These are phyloP conservation scores for Micoletzkya japonica DNA, from an alignment of 2,888 invertebrate genomes.

Conservation along the genomic window DNA sequence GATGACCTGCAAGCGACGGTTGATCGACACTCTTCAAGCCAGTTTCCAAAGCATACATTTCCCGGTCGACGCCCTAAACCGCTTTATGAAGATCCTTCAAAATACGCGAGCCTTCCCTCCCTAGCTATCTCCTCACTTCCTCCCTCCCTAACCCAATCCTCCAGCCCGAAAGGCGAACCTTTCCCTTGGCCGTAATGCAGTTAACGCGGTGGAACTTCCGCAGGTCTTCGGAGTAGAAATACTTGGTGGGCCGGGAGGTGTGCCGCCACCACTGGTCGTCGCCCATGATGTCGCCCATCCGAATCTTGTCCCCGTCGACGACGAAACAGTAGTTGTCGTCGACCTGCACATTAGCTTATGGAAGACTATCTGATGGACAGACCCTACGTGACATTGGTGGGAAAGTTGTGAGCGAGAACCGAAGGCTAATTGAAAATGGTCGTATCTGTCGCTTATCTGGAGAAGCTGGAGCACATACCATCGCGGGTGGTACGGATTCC, in stretches of 20 bases:
- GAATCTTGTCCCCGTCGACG: slow-evolving; percentile 57
- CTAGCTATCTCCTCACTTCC: too few species aligned
- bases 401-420: too few species aligned
- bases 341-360: slow-evolving; percentile 15
- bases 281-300: slow-evolving; percentile 61
- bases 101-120: too few species aligned
- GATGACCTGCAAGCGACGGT: slow-evolving; percentile 33
- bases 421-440: too few species aligned
- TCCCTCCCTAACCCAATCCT: too few species aligned
- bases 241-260: slow-evolving; percentile 61
- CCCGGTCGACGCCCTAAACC: not conserved
- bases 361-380: too few species aligned
- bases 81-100: too few species aligned
- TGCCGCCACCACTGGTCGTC: slow-evolving; percentile 64
- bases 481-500: slow-evolving; percentile 55
- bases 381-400: too few species aligned
- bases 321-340: slow-evolving; percentile 64
- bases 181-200: slow-evolving; percentile 58
- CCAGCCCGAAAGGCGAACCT: slow-evolving; percentile 33
- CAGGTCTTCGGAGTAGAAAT: slow-evolving; percentile 62
- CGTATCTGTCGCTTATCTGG: too few species aligned
- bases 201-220: slow-evolving; percentile 62
- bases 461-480: slow-evolving; percentile 51
- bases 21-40: not conserved
- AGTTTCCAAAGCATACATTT: not conserved